These are phyloP conservation scores for Styela plicata DNA, from an alignment of 23 tunicate genomes.

Conservation along the genomic window DNA sequence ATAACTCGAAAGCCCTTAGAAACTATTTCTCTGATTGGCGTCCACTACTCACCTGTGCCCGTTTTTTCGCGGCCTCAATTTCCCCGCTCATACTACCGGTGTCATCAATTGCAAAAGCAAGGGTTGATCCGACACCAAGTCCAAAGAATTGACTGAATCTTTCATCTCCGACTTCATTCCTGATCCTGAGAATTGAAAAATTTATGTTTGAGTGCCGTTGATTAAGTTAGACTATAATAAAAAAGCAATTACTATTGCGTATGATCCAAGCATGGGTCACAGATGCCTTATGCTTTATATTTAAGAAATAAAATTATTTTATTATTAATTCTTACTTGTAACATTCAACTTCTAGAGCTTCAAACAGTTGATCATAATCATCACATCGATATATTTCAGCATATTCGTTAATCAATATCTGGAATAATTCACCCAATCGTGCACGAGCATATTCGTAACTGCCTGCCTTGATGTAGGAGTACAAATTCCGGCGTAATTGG, in stretches of 20 bases:
- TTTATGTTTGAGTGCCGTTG: not conserved
- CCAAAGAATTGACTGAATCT: constrained; percentile 46
- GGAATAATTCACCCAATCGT: constrained; percentile 28
- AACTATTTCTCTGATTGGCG: no score
- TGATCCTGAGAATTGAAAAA: constrained; percentile 29
- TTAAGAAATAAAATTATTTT: no score
- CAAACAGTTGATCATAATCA: not conserved
- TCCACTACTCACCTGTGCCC: constrained; percentile 41
- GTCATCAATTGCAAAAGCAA: constrained; percentile 77
- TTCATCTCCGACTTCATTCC: constrained; percentile 67
- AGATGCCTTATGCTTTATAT: no score
- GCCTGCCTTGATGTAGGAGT: constrained; percentile 36
- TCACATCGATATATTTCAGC: not conserved
- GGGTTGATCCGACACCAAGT: constrained; percentile 47
- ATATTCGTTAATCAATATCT: constrained; percentile 33
- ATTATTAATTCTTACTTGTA: constrained; percentile 51
- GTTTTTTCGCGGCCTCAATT: constrained; percentile 59
- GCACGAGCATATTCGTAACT: constrained; percentile 49
- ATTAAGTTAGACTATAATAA: no score
- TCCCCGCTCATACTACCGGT: constrained; percentile 77
- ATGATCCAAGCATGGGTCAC: no score
- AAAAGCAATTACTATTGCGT: no score
- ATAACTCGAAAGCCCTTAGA: no score
- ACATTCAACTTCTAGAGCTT: constrained; percentile 50
- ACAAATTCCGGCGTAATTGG: constrained; percentile 38